A percentile compares a stretch with the other conserved stretches of the same genome.
phyloP scores from a whole-genome alignment of 2,888 invertebrate genomes.

The Philopedon plagiatum region DNA sequence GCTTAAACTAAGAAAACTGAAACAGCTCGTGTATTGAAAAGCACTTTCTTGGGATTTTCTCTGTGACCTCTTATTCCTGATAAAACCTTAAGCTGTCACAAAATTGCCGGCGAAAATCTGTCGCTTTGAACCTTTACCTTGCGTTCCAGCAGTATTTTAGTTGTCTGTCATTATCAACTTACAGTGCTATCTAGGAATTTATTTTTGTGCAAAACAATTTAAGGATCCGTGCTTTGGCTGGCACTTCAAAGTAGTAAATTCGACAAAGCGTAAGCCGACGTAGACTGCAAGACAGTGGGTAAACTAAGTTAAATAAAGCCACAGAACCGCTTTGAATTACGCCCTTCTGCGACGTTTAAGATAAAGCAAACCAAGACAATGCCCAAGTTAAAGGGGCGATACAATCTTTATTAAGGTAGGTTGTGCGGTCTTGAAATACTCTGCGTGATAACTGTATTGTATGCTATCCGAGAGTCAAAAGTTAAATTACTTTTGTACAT shows the following conservation, averaged over 20 bases:
- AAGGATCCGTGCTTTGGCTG: neutral
- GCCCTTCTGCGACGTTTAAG: conserved; percentile 15
- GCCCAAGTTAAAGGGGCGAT: conserved; percentile 33
- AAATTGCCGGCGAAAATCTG: no score
- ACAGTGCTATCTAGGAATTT: neutral
- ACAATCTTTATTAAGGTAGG: conserved; percentile 8
- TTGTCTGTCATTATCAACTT: neutral
- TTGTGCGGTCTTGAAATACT: conserved; percentile 2
- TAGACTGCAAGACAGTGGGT: conserved; percentile 13
- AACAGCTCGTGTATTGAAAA: no score
- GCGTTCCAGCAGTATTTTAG: no score
- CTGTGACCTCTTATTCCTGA: no score
- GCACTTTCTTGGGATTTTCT: no score
- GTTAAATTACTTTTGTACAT: neutral
- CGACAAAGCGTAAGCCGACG: conserved; percentile 21
- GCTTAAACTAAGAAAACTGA: no score
- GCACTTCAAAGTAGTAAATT: conserved; percentile 19
- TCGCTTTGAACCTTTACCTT: no score
- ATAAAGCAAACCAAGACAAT: conserved; percentile 27
- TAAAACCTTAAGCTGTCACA: no score
- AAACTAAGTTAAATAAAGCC: conserved; percentile 30
- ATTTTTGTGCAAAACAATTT: neutral
- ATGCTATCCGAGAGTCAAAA: neutral
- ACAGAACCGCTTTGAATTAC: conserved; percentile 19
- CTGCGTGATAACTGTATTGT: neutral